Evolutionary conservation across 2,113 vertebrate species (phyloP), one percentile per base, ranked within the genome.

Genomic region (Onychorhynchus coronatus): DNA sequence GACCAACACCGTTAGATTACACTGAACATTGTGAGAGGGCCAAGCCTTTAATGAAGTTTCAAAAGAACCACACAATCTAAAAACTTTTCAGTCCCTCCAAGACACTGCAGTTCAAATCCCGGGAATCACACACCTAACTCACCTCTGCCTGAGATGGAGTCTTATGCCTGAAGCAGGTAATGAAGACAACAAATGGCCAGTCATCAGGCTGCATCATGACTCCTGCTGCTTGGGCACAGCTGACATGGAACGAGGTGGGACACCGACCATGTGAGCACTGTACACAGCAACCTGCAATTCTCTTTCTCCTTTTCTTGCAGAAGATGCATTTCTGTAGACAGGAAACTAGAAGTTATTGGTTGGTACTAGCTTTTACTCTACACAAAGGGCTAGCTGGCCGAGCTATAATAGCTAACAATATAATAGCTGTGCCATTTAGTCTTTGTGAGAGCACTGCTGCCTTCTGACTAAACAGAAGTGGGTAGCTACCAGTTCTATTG

Each of bases 261-360:
- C 99, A 99, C 27, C 99, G 99, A 44, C 99, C 99, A 3, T 99
- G 99, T 47, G 99, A 99, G 75, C 99, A 99, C 96, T 99, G 99
- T 53, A 99, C 99, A 21, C 99, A 99, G 96, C 99, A 99, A 84
- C 99, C 99, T 0, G 98, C 98, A 1, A 98, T 97, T 98, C 99
- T 99, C 98, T 99, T 99, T 97, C 99, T 98, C 78, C 99, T 96
- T 92, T 99, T 99, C 97, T 99, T 99, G 96, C 99, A 99, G 95
- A 99, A 99, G 96, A 99, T 98, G 86, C 99, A 99, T 97, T 99
- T 99, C 99, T 99, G 96, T n/a, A 42, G 75, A 89, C 31, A 91
- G 27, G 15, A 81, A 47, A 44, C 49, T 8, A 72, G 23, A 68
- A 14, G 42, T 96, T 92, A 94, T 58, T 24, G 27, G 13, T 15